phyloP scores from a whole-genome alignment of 2,113 vertebrate genomes.

The Camelus dromedarius region DNA sequence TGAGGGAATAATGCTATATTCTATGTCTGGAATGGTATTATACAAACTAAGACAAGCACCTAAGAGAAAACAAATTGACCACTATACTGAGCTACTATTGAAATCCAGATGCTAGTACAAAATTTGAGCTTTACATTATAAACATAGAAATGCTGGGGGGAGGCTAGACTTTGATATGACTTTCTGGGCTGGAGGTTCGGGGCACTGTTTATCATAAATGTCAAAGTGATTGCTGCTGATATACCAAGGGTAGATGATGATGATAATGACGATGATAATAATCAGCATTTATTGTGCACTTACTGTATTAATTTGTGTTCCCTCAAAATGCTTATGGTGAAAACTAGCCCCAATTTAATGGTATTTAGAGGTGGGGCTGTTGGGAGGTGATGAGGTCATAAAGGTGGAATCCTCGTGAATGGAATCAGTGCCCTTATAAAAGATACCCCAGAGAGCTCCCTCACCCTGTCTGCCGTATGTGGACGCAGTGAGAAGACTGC shows the following conservation, averaged over 20 bases:
- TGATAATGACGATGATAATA: neutral
- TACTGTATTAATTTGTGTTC: too few relatives aligned
- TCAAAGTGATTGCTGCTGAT: neutral
- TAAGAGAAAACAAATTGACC: neutral
- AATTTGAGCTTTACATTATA: neutral
- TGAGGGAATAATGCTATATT: neutral
- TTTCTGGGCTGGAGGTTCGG: neutral
- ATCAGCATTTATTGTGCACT: neutral
- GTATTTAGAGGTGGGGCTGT: neutral
- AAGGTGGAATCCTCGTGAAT: neutral
- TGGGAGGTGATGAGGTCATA: neutral
- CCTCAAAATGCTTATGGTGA: neutral
- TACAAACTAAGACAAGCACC: neutral
- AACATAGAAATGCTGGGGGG: neutral
- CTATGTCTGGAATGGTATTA: neutral
- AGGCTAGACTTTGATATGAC: neutral
- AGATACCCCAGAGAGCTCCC: neutral
- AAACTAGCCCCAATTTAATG: neutral
- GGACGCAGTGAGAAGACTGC: neutral
- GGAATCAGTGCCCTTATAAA: neutral
- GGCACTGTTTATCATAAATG: neutral
- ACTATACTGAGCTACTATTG: neutral
- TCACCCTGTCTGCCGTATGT: neutral
- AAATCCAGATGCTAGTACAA: neutral
- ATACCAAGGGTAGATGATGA: neutral